Evolutionary conservation across 2,113 vertebrate species (phyloP), one percentile per base, ranked within the genome.

Genomic region (Triplophysa siluroides): DNA sequence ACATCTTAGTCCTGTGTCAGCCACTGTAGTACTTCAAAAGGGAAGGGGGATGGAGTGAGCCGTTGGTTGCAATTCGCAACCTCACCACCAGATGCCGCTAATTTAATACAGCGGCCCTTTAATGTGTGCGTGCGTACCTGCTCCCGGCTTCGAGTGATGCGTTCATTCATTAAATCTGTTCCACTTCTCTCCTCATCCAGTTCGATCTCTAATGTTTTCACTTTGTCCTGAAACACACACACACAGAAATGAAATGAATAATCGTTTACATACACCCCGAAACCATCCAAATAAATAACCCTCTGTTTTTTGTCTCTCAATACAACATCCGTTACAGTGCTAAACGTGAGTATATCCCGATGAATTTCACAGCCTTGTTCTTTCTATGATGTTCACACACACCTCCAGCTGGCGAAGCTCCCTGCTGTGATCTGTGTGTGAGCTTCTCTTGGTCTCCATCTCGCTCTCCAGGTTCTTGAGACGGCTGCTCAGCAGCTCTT

Each of bases 181-280:
- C 93, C 92, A 78, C 62, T 96, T 85, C 84, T 91, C 85, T 99
- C 97, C 83, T 99, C 97, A 0, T 99, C 96, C 84, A 99, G 87
- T 83, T 99, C 96, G 1, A 93, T 92, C 84, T 97, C 96, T 74
- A 98, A 83, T 0, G 81, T 88, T 54, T 95, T 96, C 3, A 95
- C 83, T 79, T 94, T 95, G 18, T 96, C 95, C 95, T 96, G 83
- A 0, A 0, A 16, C n/a, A 80, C 54, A 16, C 14, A 19, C 45
- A 66, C 41, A 47, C n/a, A n/a, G n/a, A n/a, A 33, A 73, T 7
- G 61, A 13, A 14, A 19, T 50, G 16, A 21, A 29, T 7, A 5
- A 47, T 0, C 3, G 26, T 13, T 23, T 10, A 58, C 1, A 0
- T 14, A 12, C 8, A 38, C 10, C 33, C 19, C 13, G 12, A 60